Evolutionary conservation across 2,888 invertebrate species (phyloP).

Genomic region (Lottia gigantea): DNA sequence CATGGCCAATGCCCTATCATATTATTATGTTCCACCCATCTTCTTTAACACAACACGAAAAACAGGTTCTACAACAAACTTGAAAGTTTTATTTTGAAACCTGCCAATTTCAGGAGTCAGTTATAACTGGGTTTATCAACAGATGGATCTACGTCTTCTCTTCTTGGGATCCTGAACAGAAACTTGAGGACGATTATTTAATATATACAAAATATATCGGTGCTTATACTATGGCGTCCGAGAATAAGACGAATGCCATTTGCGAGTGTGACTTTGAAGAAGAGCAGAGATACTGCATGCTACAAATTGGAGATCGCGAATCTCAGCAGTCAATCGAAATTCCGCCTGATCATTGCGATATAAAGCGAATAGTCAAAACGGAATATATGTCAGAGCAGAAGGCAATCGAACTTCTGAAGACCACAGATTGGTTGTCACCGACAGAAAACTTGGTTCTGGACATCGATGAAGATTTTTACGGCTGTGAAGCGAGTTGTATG

Average conservation of each 20-base stretch:
- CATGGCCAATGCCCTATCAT: no score
- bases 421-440: slow-evolving; percentile 22
- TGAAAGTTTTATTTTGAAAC: no score
- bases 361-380: slow-evolving; percentile 28
- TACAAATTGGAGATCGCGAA: not conserved
- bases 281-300: not conserved
- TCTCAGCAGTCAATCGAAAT: not conserved
- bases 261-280: not conserved
- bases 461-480: slow-evolving; percentile 49
- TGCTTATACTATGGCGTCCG: not conserved
- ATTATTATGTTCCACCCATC: no score
- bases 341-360: slow-evolving; percentile 33
- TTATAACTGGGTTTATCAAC: slow-evolving; percentile 40
- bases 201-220: slow-evolving; percentile 27
- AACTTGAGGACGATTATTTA: slow-evolving; percentile 27
- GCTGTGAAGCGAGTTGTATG: slow-evolving; percentile 40
- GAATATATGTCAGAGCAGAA: slow-evolving; percentile 37
- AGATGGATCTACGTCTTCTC: slow-evolving; percentile 50
- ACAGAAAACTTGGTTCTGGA: slow-evolving; percentile 39
- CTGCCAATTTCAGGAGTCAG: slow-evolving; percentile 34
- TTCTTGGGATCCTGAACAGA: slow-evolving; percentile 34
- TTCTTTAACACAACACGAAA: no score
- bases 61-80: no score
- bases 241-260: not conserved
- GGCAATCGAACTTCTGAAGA: slow-evolving; percentile 28